Evolutionary conservation across 2,797 vertebrate species (phyloP).

Genomic region (Crax fasciolata): DNA sequence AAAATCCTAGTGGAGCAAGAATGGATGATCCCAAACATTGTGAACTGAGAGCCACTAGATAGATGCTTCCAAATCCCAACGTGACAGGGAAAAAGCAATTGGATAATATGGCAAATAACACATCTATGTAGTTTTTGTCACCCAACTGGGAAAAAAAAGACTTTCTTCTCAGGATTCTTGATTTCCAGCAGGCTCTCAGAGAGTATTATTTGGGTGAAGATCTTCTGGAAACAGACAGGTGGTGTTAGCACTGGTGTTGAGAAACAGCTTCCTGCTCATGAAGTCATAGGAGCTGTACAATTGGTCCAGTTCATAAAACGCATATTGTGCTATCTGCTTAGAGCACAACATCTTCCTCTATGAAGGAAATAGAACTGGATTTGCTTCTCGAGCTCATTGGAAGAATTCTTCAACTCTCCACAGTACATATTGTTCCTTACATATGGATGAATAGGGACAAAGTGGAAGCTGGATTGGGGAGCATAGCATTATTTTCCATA

Average conservation of each 20-base stretch:
- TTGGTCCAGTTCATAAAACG: neutral
- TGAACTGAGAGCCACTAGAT: neutral
- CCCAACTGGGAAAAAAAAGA: rapidly evolving
- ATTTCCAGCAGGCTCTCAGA: neutral
- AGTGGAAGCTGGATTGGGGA: neutral
- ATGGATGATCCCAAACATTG: neutral
- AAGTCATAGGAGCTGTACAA: neutral
- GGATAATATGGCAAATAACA: neutral
- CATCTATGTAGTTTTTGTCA: neutral
- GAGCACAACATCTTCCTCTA: neutral
- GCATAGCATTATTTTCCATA: neutral
- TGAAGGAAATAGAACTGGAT: neutral
- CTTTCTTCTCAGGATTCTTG: conserved; percentile 15
- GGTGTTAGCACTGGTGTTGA: neutral
- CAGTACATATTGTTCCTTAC: neutral
- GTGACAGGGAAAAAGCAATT: neutral
- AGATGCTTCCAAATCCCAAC: neutral
- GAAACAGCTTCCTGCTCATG: neutral
- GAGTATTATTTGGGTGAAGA: neutral
- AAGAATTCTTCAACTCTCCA: neutral
- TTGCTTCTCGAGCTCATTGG: neutral
- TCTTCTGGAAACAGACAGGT: neutral
- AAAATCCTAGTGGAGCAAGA: neutral
- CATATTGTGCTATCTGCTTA: neutral
- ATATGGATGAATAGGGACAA: neutral